These are phyloP conservation scores for Theretra japonica DNA, from an alignment of 2,888 invertebrate species.

Conservation along the genomic window DNA sequence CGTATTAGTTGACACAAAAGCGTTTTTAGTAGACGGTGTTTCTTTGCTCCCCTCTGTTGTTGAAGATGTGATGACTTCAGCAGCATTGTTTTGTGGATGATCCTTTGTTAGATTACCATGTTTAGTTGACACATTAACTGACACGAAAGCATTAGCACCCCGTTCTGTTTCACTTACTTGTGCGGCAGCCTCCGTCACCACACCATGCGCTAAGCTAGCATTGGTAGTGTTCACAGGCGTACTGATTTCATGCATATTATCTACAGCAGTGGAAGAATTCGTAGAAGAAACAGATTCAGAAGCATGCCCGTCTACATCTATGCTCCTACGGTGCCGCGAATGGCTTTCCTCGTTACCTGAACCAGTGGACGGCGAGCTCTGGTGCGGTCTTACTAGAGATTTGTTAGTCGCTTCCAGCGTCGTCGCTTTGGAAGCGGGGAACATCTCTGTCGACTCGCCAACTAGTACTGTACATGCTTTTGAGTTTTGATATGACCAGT, in stretches of 20 bases:
- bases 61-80: slow-evolving; percentile 31
- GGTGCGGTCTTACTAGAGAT: slow-evolving; percentile 88
- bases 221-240: slow-evolving; percentile 68
- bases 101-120: slow-evolving; percentile 63
- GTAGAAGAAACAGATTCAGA: slow-evolving; percentile 72
- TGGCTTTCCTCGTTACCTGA: slow-evolving; percentile 82
- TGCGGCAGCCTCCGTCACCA: slow-evolving; percentile 56
- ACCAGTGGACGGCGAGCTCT: slow-evolving; percentile 82
- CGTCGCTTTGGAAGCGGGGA: slow-evolving; percentile 88
- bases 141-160: slow-evolving; percentile 65
- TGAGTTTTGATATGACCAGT: slow-evolving; percentile 93
- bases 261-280: slow-evolving; percentile 76
- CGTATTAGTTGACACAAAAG: neutral
- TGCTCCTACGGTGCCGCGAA: slow-evolving; percentile 89
- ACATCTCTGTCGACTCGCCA: slow-evolving; percentile 89
- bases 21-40: slow-evolving; percentile 32
- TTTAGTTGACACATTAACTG: slow-evolving; percentile 59
- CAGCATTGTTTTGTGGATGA: slow-evolving; percentile 33
- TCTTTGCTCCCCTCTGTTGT: slow-evolving; percentile 30
- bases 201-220: slow-evolving; percentile 81
- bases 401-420: slow-evolving; percentile 88
- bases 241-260: slow-evolving; percentile 79
- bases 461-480: slow-evolving; percentile 94
- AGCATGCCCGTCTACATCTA: slow-evolving; percentile 87
- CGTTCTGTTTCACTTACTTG: slow-evolving; percentile 50